Evolutionary conservation across 2,888 invertebrate genomes (phyloP), one percentile per base, ranked within the genome.

Genomic region (Archaeoteleia sp.): DNA sequence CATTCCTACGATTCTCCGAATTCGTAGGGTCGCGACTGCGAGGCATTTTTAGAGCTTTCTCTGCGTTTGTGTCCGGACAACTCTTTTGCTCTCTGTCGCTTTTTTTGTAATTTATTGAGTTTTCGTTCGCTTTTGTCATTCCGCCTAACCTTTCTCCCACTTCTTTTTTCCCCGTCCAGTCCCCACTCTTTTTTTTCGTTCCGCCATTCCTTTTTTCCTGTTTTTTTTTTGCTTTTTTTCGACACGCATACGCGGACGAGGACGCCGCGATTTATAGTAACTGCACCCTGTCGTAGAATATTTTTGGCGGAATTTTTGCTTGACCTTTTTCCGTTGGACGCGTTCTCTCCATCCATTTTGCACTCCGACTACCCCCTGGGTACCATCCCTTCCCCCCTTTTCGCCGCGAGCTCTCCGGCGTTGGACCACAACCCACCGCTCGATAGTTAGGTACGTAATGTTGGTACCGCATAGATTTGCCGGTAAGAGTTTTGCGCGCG

Each of bases 231-330:
- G 32, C 57, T 60, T 34, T 27, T 55, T 46, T 42, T n/a, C 37
- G 32, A 39, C 37, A 10, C 45, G 54, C 68, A 58, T 32, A 53
- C 54, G 68, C 66, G 67, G 70, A 71, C 70, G 74, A 71, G 73
- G 71, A 73, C 72, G 72, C 70, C 65, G 71, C 78, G 76, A 81
- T 82, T 82, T 82, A 81, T 80, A 80, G 78, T 77, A 75, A 79
- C 78, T 75, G 76, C 78, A 71, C 73, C 75, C 72, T 70, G 76
- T 76, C 74, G 76, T 74, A 75, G 78, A 80, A 81, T 81, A 81
- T 82, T 81, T 82, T 79, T 73, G 76, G 75, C 55, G 75, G 70
- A 78, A 79, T 81, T 81, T 74, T 75, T 75, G 74, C 69, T 72
- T 67, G 57, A 60, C 63, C 68, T 70, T 73, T 73, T 74, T 67